Percentiles rank a stretch among this genome's conserved stretches.
These are phyloP conservation scores for Papilio helenus DNA, from an alignment of 1,140 invertebrate genomes.

Conservation along the genomic window DNA sequence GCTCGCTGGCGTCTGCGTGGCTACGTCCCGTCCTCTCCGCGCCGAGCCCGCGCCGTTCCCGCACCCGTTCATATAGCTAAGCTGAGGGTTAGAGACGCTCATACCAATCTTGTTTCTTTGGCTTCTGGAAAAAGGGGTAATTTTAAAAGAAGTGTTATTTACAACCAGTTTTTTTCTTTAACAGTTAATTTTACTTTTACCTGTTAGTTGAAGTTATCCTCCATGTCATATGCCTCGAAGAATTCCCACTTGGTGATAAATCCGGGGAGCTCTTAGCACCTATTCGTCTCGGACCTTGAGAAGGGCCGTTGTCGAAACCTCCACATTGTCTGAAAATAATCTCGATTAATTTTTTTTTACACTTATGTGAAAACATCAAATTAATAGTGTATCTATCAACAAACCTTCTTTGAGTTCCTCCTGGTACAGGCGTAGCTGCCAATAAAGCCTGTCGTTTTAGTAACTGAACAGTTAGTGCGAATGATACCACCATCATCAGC, in stretches of 20 bases:
- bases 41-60: conserved; percentile 57
- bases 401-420: conserved; percentile 72
- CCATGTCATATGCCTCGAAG: conserved; percentile 72
- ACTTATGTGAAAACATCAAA: not conserved
- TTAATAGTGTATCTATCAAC: not conserved
- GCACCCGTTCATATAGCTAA: conserved; percentile 85
- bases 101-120: conserved; percentile 74
- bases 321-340: conserved; percentile 83
- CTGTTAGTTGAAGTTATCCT: conserved; percentile 78
- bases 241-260: conserved; percentile 60
- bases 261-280: conserved; percentile 72
- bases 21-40: conserved; percentile 83
- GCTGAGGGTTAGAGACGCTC: conserved; percentile 83
- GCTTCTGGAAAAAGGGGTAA: conserved; percentile 45
- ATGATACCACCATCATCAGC: conserved; percentile 92
- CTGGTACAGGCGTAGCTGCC: conserved; percentile 81
- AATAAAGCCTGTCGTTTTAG: conserved; percentile 89
- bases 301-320: conserved; percentile 84
- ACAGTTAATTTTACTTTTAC: conserved; percentile 45
- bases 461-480: conserved; percentile 93
- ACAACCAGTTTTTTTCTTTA: not conserved
- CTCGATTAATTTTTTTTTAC: not conserved
- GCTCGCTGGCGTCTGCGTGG: conserved; percentile 88
- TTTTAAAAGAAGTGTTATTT: not conserved
- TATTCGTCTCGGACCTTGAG: conserved; percentile 71